Conservation (phyloP, 2,888 invertebrate genomes). For the Lissocephala sabroskyi region DNA sequence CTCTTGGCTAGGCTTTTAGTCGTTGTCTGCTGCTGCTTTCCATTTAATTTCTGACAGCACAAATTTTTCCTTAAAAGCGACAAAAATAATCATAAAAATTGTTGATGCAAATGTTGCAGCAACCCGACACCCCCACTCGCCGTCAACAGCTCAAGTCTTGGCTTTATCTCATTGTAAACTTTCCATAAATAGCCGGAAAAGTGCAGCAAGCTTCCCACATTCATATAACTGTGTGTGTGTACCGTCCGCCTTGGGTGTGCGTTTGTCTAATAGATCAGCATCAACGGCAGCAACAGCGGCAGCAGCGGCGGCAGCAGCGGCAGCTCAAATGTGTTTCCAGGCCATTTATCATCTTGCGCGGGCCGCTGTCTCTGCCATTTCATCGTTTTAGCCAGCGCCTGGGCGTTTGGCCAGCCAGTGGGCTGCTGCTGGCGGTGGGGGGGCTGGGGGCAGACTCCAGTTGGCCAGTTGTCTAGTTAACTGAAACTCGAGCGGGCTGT, state of each 20-base stretch:
- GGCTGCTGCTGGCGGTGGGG: constrained; percentile 33
- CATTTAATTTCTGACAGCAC: constrained; percentile 57
- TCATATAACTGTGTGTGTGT: constrained; percentile 1
- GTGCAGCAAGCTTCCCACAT: constrained; percentile 17
- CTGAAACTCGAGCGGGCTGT: constrained; percentile 50
- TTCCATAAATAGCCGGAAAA: constrained; percentile 48
- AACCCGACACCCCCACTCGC: neutral
- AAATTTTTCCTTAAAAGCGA: constrained; percentile 30
- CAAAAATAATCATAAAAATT: constrained; percentile 56
- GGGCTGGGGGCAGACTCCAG: neutral
- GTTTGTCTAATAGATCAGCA: constrained; percentile 60
- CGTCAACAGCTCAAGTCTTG: constrained; percentile 16
- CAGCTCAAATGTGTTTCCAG: constrained; percentile 55
- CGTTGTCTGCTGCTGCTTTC: constrained; percentile 33
- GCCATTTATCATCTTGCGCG: constrained; percentile 50
- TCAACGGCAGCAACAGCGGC: constrained; percentile 17
- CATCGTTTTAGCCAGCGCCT: constrained; percentile 46
- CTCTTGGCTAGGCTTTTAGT: constrained; percentile 27
- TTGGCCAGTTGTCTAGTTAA: neutral
- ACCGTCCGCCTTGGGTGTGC: constrained; percentile 49
- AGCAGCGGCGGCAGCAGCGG: constrained; percentile 21
- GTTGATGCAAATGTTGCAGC: constrained; percentile 23
- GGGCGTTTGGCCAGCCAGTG: constrained; percentile 41
- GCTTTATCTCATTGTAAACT: constrained; percentile 52
- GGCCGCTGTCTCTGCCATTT: constrained; percentile 50